These are phyloP conservation scores for Octopus sinensis DNA, from an alignment of 1,140 invertebrate genomes.

Conservation along the genomic window DNA sequence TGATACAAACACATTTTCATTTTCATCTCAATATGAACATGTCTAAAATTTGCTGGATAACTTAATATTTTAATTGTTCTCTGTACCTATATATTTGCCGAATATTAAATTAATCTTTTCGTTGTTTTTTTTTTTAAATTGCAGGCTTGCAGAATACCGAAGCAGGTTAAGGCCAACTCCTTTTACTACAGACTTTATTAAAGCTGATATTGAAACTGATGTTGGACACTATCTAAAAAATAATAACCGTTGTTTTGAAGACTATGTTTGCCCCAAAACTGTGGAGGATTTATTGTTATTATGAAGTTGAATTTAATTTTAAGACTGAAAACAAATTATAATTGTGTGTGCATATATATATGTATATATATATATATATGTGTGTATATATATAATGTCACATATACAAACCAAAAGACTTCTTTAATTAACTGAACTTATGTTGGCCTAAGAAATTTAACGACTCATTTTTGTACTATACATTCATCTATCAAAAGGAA, in stretches of 20 bases:
- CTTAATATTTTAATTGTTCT: background rate
- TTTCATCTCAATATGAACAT: too few species aligned
- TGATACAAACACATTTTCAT: too few species aligned
- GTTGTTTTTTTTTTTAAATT: slow-evolving; percentile 9
- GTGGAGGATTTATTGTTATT: background rate
- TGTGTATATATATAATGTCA: background rate
- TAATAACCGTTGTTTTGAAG: background rate
- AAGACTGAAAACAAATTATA: background rate
- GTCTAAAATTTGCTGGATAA: background rate
- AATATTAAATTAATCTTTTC: slow-evolving; percentile 4
- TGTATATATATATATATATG: background rate
- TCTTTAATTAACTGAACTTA: too few species aligned
- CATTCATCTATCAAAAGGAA: too few species aligned
- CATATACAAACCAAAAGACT: too few species aligned
- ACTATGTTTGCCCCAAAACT: background rate
- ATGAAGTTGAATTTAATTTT: background rate
- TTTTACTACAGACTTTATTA: slow-evolving; percentile 10
- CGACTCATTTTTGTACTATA: too few species aligned
- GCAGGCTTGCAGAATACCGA: slow-evolving; percentile 34
- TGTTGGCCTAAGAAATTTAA: too few species aligned
- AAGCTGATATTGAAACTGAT: background rate
- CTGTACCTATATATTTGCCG: slow-evolving; percentile 8
- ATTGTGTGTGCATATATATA: background rate
- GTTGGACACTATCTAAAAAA: background rate
- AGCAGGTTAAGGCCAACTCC: slow-evolving; percentile 22